Percentiles rank a stretch among this genome's conserved stretches.
These are phyloP conservation scores for Orchestia grillus DNA, from an alignment of 1,140 invertebrate genomes.

Conservation along the genomic window DNA sequence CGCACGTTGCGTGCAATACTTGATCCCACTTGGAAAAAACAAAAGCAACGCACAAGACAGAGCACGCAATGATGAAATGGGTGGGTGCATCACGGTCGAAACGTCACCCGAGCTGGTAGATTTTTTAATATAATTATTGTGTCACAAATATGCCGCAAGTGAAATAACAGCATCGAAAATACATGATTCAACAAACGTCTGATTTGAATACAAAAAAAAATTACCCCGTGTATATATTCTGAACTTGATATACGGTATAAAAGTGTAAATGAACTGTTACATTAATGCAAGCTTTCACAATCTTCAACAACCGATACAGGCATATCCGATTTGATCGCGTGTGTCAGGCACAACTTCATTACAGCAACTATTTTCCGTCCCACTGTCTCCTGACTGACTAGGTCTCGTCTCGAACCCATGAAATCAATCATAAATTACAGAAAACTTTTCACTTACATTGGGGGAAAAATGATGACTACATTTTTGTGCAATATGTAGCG, in stretches of 20 bases:
- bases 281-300: too few species aligned
- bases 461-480: too few species aligned
- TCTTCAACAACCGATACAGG: too few species aligned
- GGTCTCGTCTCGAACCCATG: not conserved
- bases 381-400: not conserved
- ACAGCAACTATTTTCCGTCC: too few species aligned
- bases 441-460: not conserved
- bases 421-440: not conserved
- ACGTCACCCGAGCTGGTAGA: not conserved
- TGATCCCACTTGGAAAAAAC: not conserved
- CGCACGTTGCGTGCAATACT: not conserved
- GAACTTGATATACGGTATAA: not conserved
- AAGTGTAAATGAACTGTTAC: too few species aligned
- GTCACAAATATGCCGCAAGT: not conserved
- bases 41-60: not conserved
- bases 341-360: too few species aligned
- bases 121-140: not conserved
- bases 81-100: not conserved
- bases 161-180: not conserved
- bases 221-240: not conserved
- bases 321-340: too few species aligned
- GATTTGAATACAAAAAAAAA: not conserved
- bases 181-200: not conserved
- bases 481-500: too few species aligned
- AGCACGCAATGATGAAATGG: not conserved